A percentile compares a stretch with the other conserved stretches of the same genome.
Conservation (phyloP, 2,888 invertebrate genomes). For the Tetranychus truncatus region DNA sequence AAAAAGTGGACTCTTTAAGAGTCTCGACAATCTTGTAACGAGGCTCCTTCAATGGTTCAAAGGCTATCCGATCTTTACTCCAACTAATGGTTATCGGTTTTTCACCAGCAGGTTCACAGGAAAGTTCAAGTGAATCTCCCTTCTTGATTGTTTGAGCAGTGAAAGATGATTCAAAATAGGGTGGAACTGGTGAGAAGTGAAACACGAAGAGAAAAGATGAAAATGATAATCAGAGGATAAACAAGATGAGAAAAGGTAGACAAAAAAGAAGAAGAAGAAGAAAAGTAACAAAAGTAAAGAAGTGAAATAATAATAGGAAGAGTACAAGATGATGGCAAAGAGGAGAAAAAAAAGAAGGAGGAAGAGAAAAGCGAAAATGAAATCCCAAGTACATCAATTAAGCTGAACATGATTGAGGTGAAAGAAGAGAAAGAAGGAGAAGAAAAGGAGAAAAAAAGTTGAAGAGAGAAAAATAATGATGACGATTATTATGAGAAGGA, state of each 20-base stretch:
- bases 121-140: conserved; percentile 61
- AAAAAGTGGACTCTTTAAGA: conserved; percentile 20
- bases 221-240: background rate
- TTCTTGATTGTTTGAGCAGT: conserved; percentile 75
- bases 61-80: conserved; percentile 33
- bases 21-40: conserved; percentile 23
- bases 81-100: conserved; percentile 33
- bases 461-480: background rate
- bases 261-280: no score
- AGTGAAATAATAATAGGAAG: no score
- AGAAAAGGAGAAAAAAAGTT: background rate
- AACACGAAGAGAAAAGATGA: no score
- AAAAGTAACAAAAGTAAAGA: no score
- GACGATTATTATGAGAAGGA: background rate
- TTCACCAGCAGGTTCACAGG: conserved; percentile 30
- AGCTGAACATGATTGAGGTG: background rate
- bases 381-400: background rate
- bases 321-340: background rate
- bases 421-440: background rate
- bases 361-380: background rate
- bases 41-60: conserved; percentile 15
- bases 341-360: background rate
- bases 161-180: conserved; percentile 76
- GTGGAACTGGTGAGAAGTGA: conserved; percentile 48
- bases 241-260: background rate